These are phyloP conservation scores for Galaxea fascicularis DNA, from an alignment of 92 coral and sea anemone species.

Conservation along the genomic window DNA sequence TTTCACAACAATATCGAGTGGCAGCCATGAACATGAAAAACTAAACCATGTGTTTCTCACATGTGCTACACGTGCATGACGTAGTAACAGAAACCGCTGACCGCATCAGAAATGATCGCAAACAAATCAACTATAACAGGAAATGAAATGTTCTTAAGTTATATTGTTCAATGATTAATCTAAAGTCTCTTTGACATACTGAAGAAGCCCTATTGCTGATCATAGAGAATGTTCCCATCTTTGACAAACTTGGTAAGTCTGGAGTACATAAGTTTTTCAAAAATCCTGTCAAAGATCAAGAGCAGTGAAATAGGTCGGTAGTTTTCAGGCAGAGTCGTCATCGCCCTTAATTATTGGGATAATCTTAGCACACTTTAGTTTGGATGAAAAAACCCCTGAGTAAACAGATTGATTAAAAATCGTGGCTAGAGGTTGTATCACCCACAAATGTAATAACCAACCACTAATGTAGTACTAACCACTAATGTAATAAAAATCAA, in stretches of 20 bases:
- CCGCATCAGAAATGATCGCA: not conserved
- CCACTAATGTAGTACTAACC: no score
- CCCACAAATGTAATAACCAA: not conserved
- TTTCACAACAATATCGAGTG: no score
- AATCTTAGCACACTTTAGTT: constrained; percentile 39
- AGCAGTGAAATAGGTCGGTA: no score
- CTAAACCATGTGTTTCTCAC: not conserved
- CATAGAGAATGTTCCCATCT: no score
- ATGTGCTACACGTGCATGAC: not conserved
- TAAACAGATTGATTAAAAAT: constrained; percentile 29
- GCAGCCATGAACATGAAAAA: not conserved
- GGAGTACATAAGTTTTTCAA: no score
- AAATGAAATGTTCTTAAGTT: no score
- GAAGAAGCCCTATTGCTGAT: no score
- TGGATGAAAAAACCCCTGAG: constrained; percentile 38
- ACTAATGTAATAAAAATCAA: no score
- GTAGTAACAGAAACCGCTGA: not conserved
- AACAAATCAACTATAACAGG: not conserved
- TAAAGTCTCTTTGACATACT: no score
- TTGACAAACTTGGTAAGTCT: no score
- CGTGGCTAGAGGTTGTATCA: constrained; percentile 17
- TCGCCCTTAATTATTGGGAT: constrained; percentile 44
- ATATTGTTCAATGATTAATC: no score
- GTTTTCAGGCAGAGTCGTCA: constrained; percentile 27
- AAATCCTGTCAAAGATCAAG: no score